Percentiles rank a stretch among this genome's conserved stretches.
phyloP scores from a whole-genome alignment of 2,113 vertebrate species.

The Nycticryphes semicollaris region DNA sequence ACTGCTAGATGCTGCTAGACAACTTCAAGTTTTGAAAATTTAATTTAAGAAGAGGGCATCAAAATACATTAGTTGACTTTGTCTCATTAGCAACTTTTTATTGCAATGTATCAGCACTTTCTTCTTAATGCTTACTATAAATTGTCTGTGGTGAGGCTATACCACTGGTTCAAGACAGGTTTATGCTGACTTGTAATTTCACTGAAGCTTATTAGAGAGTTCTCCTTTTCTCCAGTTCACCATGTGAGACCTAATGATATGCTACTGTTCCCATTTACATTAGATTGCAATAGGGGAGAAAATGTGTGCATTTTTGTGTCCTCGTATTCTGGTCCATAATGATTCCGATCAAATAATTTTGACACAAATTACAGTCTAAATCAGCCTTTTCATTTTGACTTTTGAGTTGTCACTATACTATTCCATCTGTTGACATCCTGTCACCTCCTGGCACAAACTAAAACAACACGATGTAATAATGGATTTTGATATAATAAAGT shows the following conservation, averaged over 20 bases:
- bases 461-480: not conserved
- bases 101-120: conserved; percentile 22
- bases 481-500: not conserved
- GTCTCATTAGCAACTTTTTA: not conserved
- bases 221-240: not conserved
- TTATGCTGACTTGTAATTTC: not conserved
- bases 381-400: not conserved
- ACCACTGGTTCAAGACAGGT: not conserved
- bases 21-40: not conserved
- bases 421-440: not conserved
- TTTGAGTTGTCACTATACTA: not conserved
- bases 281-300: not conserved
- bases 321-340: not conserved
- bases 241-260: not conserved
- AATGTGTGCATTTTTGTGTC: not conserved
- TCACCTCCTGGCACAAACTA: not conserved
- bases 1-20: not conserved
- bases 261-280: not conserved
- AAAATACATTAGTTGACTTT: not conserved
- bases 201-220: not conserved
- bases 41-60: not conserved
- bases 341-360: not conserved
- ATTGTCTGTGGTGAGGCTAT: not conserved
- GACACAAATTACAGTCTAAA: not conserved
- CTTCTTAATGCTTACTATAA: not conserved